Conservation (phyloP, 1,140 invertebrate genomes). For the Cotesia typhae region DNA sequence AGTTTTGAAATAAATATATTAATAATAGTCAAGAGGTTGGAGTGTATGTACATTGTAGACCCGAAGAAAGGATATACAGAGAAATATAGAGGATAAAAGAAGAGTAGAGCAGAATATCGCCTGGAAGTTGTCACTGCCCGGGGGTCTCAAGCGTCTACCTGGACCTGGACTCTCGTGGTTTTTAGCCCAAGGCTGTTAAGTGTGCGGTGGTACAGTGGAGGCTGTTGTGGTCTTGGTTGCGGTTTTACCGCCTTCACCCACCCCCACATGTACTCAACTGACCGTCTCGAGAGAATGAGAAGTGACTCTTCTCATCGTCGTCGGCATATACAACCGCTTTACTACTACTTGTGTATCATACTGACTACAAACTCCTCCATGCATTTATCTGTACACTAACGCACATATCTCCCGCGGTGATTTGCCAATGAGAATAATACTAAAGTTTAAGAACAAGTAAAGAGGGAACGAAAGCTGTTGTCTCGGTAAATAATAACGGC, state of each 20-base stretch:
- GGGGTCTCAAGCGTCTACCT: constrained; percentile 24
- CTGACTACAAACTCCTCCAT: neutral
- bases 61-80: constrained; percentile 6
- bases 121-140: constrained; percentile 31
- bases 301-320: neutral
- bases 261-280: neutral
- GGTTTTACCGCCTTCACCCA: neutral
- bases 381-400: neutral
- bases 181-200: neutral
- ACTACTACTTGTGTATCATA: neutral
- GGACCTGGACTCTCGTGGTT: constrained; percentile 23
- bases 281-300: neutral
- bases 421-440: constrained; percentile 4
- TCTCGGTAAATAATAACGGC: neutral
- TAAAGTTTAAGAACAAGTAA: neutral
- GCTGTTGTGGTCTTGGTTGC: constrained; percentile 31
- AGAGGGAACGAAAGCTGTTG: neutral
- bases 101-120: constrained; percentile 27
- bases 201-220: neutral
- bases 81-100: neutral
- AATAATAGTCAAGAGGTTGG: constrained; percentile 11
- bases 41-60: constrained; percentile 22
- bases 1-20: neutral
- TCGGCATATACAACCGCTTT: neutral
- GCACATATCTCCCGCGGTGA: constrained; percentile 26